Evolutionary conservation across 2,797 vertebrate genomes (phyloP).

Genomic region (Carduelis carduelis): DNA sequence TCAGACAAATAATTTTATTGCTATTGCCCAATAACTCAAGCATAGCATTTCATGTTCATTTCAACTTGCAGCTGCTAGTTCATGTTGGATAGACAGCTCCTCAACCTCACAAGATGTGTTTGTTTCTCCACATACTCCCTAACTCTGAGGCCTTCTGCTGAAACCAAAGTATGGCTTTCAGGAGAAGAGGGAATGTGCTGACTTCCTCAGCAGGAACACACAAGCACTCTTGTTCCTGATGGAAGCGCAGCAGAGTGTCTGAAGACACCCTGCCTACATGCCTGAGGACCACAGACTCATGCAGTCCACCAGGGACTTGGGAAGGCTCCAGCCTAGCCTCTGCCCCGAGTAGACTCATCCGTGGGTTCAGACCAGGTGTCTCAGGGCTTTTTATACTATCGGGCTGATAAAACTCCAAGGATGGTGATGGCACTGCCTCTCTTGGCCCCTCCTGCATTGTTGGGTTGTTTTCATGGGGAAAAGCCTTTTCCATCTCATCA

Average conservation of each 20-base stretch:
- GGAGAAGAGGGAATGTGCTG: background rate
- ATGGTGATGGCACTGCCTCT: background rate
- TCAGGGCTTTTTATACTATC: background rate
- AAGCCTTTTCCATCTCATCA: background rate
- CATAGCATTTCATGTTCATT: background rate
- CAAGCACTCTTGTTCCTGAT: background rate
- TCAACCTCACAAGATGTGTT: background rate
- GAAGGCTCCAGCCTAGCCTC: background rate
- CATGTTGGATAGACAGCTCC: background rate
- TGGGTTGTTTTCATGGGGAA: background rate
- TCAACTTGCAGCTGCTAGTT: background rate
- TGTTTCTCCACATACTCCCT: background rate
- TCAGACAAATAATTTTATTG: background rate
- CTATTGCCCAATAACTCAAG: background rate
- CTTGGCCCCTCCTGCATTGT: background rate
- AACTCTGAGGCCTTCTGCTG: background rate
- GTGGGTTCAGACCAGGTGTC: rapidly evolving
- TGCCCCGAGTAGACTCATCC: background rate
- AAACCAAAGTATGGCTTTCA: background rate
- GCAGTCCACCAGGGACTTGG: background rate
- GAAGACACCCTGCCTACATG: background rate
- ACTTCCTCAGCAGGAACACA: background rate
- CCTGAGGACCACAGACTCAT: background rate
- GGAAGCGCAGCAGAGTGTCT: background rate
- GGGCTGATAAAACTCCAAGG: background rate